Evolutionary conservation across 2,113 vertebrate species (phyloP), one percentile per base, ranked within the genome.

Genomic region (Excalfactoria chinensis): DNA sequence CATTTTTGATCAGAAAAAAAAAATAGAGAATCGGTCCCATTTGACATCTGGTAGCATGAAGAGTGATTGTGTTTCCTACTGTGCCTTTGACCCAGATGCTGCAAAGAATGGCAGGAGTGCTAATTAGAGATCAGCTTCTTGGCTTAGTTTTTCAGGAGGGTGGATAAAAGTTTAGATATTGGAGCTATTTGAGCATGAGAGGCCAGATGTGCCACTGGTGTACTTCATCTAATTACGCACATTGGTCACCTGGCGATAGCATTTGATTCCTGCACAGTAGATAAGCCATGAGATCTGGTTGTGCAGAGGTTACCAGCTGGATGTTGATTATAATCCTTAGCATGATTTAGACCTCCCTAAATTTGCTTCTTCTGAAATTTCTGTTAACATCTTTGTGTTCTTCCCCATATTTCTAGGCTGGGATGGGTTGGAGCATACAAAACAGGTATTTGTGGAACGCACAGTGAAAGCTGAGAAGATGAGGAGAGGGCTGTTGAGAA

Each of bases 101-200:
- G 86, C 41, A 35, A 78, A 63, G 74, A 69, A 28, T 28, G 44
- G 53, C 71, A 86, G 22, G 26, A 40, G 20, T 46, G 12, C 51
- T 90, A 59, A 55, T 40, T 67, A 35, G 64, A 71, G 58, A 41
- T 21, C 56, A 78, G 19, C 74, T 75, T 46, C 43, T 71, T 84
- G n/a, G 23, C 78, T 84, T 81, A 30, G 3, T 35, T 81, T 95
- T 69, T 93, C 20, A 46, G 82, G 34, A 71, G 34, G 26, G 11
- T 83, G 30, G 63, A 55, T 72, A 56, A 49, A 41, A 43, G 13
- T 79, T 89, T 67, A 75, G 44, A 37, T 6, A 2, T 32, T n/a
- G 43, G 37, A 22, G 46, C 7, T 6, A n/a, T n/a, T n/a, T n/a
- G n/a, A n/a, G n/a, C n/a, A n/a, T 3, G 23, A 0, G 0, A 79